Base-by-base conservation (phyloP, 2,797 vertebrate species). In the Enteromius viviparus region DNA sequence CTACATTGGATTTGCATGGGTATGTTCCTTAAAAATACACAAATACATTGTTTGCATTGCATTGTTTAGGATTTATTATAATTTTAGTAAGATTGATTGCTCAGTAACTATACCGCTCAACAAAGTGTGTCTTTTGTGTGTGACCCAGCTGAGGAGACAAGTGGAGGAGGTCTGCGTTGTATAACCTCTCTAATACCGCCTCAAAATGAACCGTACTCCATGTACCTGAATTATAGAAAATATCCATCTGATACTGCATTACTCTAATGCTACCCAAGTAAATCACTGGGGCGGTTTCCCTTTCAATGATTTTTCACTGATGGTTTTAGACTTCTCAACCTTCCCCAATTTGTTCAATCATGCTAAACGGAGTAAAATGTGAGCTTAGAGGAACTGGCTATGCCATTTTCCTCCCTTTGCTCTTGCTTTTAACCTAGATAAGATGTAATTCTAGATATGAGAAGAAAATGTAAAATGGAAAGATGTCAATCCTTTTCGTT, bases 361-460 rank as follows among this genome's bases (percentile, higher is more conserved):
- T 64, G 64, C 26, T 49, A 49, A 71, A 81, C 37, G 65, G 76
- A 76, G 69, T 26, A 32, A 77, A 74, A 69, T 40, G 34, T 45
- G 60, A 66, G 62, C 42, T 83, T 58, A 83, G 77, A 60, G 72
- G 58, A 86, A 81, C 49, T 65, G 53, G 23, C 19, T 19, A 14
- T 55, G 11, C 82, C 80, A 68, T 72, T 71, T 80, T 72, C 51
- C 60, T 62, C 21, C 51, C 26, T 78, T 49, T 68, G 14, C 70
- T 80, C 32, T 62, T 23, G 65, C 75, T 76, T 45, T 68, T 55
- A 21, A 19, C 62, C 42, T 34, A 70, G 23, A 79, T 60, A 69
- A 34, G 1, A 51, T 14, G 21, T n/a, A 64, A 19, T 37, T 14
- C 6, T 80, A 62, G 11, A 47, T 10, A 6, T 12, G 45, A 11